Percentiles rank a stretch among this genome's conserved stretches.
Evolutionary conservation across 2,888 invertebrate genomes (phyloP).

Genomic region (Ophion ellenae): DNA sequence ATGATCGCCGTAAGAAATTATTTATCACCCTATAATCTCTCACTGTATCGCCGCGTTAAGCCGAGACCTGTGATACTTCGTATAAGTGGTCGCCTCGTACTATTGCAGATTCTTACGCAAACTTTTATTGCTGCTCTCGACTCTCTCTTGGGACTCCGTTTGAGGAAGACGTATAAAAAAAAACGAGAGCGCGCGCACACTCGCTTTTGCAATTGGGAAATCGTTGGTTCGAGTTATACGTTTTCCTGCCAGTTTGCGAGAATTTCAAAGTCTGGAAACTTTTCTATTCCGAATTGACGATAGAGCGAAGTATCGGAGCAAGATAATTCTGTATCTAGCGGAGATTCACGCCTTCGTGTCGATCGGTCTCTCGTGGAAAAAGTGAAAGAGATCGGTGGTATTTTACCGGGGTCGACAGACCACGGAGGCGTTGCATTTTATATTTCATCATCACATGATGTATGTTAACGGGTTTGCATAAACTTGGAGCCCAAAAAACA

Average conservation of each 20-base stretch:
- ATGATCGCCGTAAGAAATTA: constrained; percentile 17
- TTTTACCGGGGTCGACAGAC: constrained; percentile 64
- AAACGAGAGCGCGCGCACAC: constrained; percentile 45
- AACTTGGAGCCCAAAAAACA: not conserved
- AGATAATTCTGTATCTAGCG: constrained; percentile 24
- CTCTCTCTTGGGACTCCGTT: constrained; percentile 52
- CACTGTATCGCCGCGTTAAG: constrained; percentile 25
- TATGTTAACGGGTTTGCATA: not conserved
- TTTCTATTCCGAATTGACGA: not conserved
- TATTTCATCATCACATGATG: constrained; percentile 35
- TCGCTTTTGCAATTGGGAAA: constrained; percentile 71
- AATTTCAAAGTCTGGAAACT: not conserved
- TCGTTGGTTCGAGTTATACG: constrained; percentile 2
- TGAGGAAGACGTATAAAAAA: constrained; percentile 54
- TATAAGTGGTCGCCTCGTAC: constrained; percentile 52
- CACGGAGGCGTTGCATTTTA: constrained; percentile 57
- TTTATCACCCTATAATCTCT: constrained; percentile 37
- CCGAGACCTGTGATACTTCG: constrained; percentile 21
- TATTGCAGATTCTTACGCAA: constrained; percentile 69
- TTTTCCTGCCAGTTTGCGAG: not conserved
- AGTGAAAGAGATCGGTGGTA: constrained; percentile 62
- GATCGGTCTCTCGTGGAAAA: constrained; percentile 56
- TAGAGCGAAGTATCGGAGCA: constrained; percentile 13
- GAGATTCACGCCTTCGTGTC: constrained; percentile 35
- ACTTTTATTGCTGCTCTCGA: constrained; percentile 60